phyloP scores from a whole-genome alignment of 1,140 invertebrate genomes.

The Eufriesea mexicana region DNA sequence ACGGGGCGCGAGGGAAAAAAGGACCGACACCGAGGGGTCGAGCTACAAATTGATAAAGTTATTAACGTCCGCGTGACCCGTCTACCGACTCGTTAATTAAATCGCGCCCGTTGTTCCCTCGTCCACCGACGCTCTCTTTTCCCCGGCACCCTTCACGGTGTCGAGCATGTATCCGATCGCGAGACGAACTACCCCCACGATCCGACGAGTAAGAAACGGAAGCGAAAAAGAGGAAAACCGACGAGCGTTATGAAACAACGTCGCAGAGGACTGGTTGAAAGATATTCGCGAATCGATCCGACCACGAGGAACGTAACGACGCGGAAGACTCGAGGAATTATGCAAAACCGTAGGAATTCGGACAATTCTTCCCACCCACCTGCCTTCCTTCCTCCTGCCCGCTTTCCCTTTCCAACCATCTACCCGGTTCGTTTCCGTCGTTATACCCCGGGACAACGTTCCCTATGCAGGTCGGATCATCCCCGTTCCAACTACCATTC shows the following conservation, averaged over 20 bases:
- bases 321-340: not conserved
- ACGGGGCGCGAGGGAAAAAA: not conserved
- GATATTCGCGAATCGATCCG: not conserved
- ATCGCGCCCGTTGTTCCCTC: constrained; percentile 28
- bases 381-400: not conserved
- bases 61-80: constrained; percentile 47
- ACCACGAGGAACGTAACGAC: not conserved
- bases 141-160: not conserved
- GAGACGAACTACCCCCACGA: not conserved
- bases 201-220: not conserved
- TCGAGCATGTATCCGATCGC: not conserved
- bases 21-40: not conserved
- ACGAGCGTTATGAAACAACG: not conserved
- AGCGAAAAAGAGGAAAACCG: not conserved
- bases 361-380: not conserved
- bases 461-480: not conserved
- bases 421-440: not conserved
- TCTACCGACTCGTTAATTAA: constrained; percentile 62
- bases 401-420: not conserved
- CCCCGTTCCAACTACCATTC: not conserved
- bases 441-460: not conserved
- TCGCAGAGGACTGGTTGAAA: not conserved
- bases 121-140: not conserved
- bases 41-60: constrained; percentile 63
- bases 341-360: not conserved